These are phyloP conservation scores for Sturmia bella DNA, from an alignment of 2,888 invertebrate genomes.

Conservation along the genomic window DNA sequence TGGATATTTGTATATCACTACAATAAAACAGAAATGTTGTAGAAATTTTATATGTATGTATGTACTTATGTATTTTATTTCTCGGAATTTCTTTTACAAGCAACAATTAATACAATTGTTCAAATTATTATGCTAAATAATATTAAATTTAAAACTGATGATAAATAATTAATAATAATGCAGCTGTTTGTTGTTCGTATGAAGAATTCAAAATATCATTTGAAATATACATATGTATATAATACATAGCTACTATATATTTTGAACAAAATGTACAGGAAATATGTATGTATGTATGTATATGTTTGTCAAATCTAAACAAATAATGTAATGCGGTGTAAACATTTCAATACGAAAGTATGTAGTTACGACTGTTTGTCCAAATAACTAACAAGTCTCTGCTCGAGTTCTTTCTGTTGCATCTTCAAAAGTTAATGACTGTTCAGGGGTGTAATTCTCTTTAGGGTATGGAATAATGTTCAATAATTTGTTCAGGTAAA, in stretches of 20 bases:
- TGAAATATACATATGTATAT: background rate
- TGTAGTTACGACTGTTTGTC: slow-evolving; percentile 11
- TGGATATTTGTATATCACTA: too few species aligned
- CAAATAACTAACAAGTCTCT: slow-evolving; percentile 49
- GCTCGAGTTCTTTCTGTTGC: slow-evolving; percentile 35
- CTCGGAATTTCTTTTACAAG: slow-evolving; percentile 37
- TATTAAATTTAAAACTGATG: slow-evolving; percentile 32
- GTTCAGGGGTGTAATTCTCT: slow-evolving; percentile 20
- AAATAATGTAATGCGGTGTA: slow-evolving; percentile 47
- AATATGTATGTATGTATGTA: background rate
- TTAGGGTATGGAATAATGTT: slow-evolving; percentile 3
- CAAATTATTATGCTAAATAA: slow-evolving; percentile 36
- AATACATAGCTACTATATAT: background rate
- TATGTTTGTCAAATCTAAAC: slow-evolving; percentile 44
- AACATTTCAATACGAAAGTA: slow-evolving; percentile 33
- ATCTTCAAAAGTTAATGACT: slow-evolving; percentile 31
- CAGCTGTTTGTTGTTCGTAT: background rate
- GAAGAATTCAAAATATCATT: slow-evolving; percentile 1
- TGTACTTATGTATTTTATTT: slow-evolving; percentile 49
- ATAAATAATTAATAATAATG: slow-evolving; percentile 31
- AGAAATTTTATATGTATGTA: background rate
- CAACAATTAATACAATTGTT: slow-evolving; percentile 48
- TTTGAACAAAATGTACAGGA: slow-evolving; percentile 30
- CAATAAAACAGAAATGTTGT: too few species aligned
- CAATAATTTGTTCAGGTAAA: slow-evolving; percentile 33